Conservation (phyloP, 2,113 vertebrate species). For the Petrocephalus zakoni region DNA sequence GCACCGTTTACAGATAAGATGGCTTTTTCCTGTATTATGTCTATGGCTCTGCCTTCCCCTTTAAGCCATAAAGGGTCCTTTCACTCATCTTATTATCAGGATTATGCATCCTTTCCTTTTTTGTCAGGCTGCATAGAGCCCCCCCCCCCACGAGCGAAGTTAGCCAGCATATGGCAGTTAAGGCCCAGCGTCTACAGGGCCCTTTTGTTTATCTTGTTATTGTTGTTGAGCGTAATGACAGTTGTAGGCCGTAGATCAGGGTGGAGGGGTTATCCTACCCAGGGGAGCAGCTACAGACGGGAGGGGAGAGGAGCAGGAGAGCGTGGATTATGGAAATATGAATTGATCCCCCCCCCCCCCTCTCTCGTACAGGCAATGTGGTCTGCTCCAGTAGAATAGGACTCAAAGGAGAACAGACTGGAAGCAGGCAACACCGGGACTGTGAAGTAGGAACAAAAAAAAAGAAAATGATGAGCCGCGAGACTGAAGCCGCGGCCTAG, state of each 20-base stretch:
- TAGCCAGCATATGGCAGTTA: constrained; percentile 89
- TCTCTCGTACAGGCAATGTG: constrained; percentile 15
- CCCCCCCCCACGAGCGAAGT: constrained; percentile 44
- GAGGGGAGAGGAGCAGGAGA: constrained; percentile 52
- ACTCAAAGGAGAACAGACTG: constrained; percentile 85
- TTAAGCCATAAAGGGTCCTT: constrained; percentile 57
- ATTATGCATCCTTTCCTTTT: constrained; percentile 65
- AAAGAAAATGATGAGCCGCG: constrained; percentile 64
- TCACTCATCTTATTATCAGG: constrained; percentile 59
- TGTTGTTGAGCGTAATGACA: constrained; percentile 93
- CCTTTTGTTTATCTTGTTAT: constrained; percentile 94
- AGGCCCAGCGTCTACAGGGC: constrained; percentile 72
- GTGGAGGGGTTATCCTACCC: constrained; percentile 90
- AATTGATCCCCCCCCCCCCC: constrained; percentile 76
- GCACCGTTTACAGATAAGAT: constrained; percentile 53
- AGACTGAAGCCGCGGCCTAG: constrained; percentile 69
- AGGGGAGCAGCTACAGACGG: constrained; percentile 65
- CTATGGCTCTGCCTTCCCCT: constrained; percentile 56
- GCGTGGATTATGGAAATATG: constrained; percentile 99
- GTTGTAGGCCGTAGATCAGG: constrained; percentile 89
- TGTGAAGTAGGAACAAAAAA: constrained; percentile 72
- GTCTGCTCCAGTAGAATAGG: constrained; percentile 74
- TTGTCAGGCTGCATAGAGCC: constrained; percentile 49
- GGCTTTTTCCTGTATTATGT: constrained; percentile 49
- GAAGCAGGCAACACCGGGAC: constrained; percentile 70